These are phyloP conservation scores for Gallinago jamesoni DNA, from an alignment of 2,113 vertebrate genomes.

Conservation along the genomic window DNA sequence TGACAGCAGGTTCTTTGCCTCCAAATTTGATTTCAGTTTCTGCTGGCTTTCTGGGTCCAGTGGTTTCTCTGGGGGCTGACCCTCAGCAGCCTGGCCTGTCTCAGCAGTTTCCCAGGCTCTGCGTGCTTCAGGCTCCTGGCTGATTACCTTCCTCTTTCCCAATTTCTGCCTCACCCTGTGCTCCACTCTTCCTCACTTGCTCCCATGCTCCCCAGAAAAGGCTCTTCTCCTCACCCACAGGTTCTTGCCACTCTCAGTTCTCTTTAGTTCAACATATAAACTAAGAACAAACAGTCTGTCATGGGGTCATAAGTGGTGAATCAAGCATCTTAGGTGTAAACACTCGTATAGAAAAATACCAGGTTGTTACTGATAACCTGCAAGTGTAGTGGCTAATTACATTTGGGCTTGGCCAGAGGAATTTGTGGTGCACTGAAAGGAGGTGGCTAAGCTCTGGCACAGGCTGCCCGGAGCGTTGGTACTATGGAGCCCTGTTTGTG, in stretches of 20 bases:
- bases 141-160: background rate
- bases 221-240: too few relatives aligned
- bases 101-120: background rate
- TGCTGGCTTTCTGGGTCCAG: background rate
- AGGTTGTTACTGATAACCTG: background rate
- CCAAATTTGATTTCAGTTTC: background rate
- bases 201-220: background rate
- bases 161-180: background rate
- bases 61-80: background rate
- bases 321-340: background rate
- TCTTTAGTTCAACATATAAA: background rate
- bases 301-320: background rate
- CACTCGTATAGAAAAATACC: rapidly evolving
- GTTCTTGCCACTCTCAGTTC: background rate
- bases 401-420: background rate
- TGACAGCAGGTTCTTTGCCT: background rate
- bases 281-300: background rate
- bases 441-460: background rate
- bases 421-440: rapidly evolving
- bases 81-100: background rate
- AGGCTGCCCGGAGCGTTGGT: background rate
- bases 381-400: background rate
- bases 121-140: background rate
- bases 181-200: background rate
- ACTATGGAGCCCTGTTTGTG: rapidly evolving